A percentile compares a stretch with the other conserved stretches of the same genome.
These are phyloP conservation scores for Horisme vitalbata DNA, from an alignment of 2,888 invertebrate genomes.

Conservation along the genomic window DNA sequence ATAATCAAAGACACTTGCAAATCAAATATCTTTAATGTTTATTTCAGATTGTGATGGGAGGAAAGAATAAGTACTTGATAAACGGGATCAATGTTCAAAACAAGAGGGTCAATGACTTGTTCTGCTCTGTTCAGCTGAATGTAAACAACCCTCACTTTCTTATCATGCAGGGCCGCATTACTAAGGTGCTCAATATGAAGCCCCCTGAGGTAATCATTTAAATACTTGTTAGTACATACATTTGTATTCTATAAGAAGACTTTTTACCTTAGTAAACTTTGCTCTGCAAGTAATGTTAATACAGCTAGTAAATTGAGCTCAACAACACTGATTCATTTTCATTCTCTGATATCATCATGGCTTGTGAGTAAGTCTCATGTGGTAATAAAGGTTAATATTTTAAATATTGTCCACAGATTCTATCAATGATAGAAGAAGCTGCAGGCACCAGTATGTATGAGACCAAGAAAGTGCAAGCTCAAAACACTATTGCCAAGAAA, in stretches of 20 bases:
- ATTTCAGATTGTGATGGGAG: slow-evolving; percentile 89
- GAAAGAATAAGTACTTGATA: slow-evolving; percentile 95
- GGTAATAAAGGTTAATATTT: background rate
- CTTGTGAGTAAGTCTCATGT: background rate
- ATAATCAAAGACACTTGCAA: background rate
- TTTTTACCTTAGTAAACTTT: no score
- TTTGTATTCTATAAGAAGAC: no score
- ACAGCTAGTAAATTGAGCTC: no score
- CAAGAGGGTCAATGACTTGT: slow-evolving; percentile 95
- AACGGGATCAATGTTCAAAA: slow-evolving; percentile 96
- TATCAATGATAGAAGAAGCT: slow-evolving; percentile 99
- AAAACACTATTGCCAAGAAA: slow-evolving; percentile 95
- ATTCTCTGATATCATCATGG: no score
- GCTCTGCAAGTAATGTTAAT: no score
- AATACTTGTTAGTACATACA: background rate
- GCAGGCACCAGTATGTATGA: slow-evolving; percentile 99
- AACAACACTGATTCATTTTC: no score
- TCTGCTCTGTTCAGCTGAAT: slow-evolving; percentile 97
- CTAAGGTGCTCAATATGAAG: slow-evolving; percentile 99
- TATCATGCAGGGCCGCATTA: slow-evolving; percentile 99
- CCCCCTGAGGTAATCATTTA: slow-evolving; percentile 91
- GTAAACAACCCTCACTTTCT: slow-evolving; percentile 99
- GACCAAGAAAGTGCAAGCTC: slow-evolving; percentile 92
- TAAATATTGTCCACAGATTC: slow-evolving; percentile 81
- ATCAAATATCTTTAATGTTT: background rate